Base-by-base conservation (phyloP, 2,113 vertebrate species). In the Oxyura jamaicensis region DNA sequence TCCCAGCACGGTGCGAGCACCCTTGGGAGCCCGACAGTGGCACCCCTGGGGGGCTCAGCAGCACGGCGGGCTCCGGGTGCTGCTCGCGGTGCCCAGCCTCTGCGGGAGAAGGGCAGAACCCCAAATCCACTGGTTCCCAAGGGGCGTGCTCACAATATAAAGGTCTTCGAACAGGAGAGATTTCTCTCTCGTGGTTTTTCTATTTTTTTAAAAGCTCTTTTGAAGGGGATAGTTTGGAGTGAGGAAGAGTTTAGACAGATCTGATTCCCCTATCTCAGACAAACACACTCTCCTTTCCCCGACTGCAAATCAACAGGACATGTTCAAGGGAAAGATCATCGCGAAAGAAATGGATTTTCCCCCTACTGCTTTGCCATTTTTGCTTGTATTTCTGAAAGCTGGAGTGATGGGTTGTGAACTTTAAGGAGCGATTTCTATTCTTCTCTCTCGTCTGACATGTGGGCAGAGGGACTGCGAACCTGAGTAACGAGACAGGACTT, bases 361-460 rank as follows among this genome's bases (percentile, higher is more conserved):
- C 94, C 96, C 90, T n/a, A 74, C 90, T 77, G 93, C 90, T 94
- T 93, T 96, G 91, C 95, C 91, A 67, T 89, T 95, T 93, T 85
- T 92, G 85, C 95, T 81, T 78, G 95, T 92, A 77, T 94, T 96
- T 95, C 91, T 90, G 77, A 87, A 91, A 94, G 94, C 88, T 2
- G 25, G 83, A 95, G 74, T 78, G 96, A 95, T 2, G 74, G 95
- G 93, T 80, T 83, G 83, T 94, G 93, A 96, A 88, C 95, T 96
- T 88, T 72, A 88, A 77, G 82, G 71, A 87, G 85, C 25, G 77
- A 87, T 91, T 95, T 95, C 95, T 91, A 22, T 73, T 95, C 93
- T 82, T 84, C 59, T 46, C 81, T 77, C 83, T 89, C 6, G 1
- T 31, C 69, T 86, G 94, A 80, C 76, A 26, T 46, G 93, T 36